Evolutionary conservation across 92 coral and sea anemone genomes (phyloP).

Genomic region (Palythoa grandis): DNA sequence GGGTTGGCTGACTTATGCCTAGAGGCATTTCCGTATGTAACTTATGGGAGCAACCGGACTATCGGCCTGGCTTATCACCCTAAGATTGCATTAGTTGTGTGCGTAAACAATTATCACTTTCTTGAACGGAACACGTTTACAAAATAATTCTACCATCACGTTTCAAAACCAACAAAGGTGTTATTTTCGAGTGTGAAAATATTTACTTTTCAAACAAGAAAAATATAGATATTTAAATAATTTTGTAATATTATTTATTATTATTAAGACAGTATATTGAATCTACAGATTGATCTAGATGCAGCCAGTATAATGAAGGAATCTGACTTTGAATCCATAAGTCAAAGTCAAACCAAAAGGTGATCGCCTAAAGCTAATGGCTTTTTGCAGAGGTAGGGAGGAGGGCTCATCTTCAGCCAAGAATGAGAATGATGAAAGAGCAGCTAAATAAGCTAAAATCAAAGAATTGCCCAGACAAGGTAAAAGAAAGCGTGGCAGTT

Average conservation of each 20-base stretch:
- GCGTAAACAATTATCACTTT: constrained; percentile 5
- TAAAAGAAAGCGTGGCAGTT: not conserved
- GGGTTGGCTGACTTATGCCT: not conserved
- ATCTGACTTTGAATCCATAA: not conserved
- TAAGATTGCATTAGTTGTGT: constrained; percentile 3
- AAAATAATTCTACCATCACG: not conserved
- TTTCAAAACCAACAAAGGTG: not conserved
- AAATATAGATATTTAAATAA: not conserved
- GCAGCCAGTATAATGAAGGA: constrained; percentile 4
- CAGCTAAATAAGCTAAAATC: not conserved
- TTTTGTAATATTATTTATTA: not conserved
- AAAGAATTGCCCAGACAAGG: not conserved
- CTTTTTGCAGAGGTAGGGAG: constrained; percentile 5
- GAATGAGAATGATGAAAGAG: constrained; percentile 6
- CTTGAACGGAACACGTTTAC: not conserved
- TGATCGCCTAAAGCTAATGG: constrained; percentile 1
- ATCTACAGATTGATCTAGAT: constrained; percentile 9
- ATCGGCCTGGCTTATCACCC: not conserved
- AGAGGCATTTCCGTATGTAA: not conserved
- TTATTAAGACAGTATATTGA: not conserved
- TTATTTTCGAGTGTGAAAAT: not conserved
- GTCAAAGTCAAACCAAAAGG: not conserved
- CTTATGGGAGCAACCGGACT: not conserved
- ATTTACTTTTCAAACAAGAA: not conserved
- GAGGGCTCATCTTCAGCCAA: constrained; percentile 3